Evolutionary conservation across 2,113 vertebrate genomes (phyloP).

Genomic region (Trinectes maculatus): DNA sequence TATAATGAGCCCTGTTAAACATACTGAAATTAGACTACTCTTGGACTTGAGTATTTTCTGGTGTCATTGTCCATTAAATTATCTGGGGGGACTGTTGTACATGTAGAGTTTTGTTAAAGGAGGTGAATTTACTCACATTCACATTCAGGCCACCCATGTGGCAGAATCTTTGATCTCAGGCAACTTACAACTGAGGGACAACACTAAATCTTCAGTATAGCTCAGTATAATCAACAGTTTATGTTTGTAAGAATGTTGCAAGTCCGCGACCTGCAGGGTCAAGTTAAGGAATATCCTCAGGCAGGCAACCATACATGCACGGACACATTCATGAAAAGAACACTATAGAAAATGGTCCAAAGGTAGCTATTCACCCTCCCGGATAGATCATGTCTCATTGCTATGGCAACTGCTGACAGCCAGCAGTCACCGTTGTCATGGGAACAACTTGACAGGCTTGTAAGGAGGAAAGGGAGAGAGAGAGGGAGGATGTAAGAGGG

Average conservation of each 20-base stretch:
- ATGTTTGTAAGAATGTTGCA: not conserved
- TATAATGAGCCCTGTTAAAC: not conserved
- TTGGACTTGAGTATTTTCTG: not conserved
- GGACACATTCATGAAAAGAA: not conserved
- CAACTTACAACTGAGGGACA: too few species aligned
- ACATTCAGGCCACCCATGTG: too few species aligned
- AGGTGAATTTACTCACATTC: not conserved
- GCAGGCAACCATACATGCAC: not conserved
- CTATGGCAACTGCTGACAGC: constrained; percentile 82
- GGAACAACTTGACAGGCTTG: constrained; percentile 78
- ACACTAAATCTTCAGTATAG: too few species aligned
- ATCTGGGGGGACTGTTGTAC: not conserved
- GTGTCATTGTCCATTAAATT: not conserved
- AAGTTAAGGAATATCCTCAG: constrained; percentile 19
- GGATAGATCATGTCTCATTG: constrained; percentile 63
- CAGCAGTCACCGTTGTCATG: constrained; percentile 83
- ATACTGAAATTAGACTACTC: not conserved
- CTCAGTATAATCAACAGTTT: too few species aligned
- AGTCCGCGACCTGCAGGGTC: not conserved
- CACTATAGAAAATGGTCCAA: constrained; percentile 42
- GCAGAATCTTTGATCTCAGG: too few species aligned
- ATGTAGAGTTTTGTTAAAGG: not conserved
- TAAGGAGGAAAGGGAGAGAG: constrained; percentile 45
- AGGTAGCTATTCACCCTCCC: constrained; percentile 45
- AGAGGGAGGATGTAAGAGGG: constrained; percentile 27